These are phyloP conservation scores for Mechanitis messenoides DNA, from an alignment of 2,888 invertebrate genomes.

Conservation along the genomic window DNA sequence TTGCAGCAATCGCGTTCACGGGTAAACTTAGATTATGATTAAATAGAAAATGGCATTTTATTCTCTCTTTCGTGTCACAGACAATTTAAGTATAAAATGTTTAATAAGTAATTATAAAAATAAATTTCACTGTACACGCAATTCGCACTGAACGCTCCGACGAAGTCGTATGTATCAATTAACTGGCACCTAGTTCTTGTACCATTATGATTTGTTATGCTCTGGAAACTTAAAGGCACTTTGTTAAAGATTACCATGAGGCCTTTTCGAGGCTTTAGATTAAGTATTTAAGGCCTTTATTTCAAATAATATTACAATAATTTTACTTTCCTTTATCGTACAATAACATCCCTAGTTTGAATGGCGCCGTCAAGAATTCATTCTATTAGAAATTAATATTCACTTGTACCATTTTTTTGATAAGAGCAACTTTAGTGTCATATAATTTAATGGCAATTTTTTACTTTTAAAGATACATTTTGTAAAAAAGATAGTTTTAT, in stretches of 20 bases:
- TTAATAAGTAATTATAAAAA: constrained; percentile 2
- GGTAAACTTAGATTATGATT: background rate
- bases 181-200: constrained; percentile 26
- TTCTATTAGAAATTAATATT: too few species aligned
- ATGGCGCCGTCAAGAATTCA: too few species aligned
- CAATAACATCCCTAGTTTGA: too few species aligned
- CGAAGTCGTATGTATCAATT: constrained; percentile 20
- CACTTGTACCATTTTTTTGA: too few species aligned
- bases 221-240: constrained; percentile 24
- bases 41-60: background rate
- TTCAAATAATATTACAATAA: too few species aligned
- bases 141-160: constrained; percentile 19
- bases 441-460: too few species aligned
- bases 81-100: background rate
- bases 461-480: too few species aligned
- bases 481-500: too few species aligned
- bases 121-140: constrained; percentile 13
- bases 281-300: too few species aligned
- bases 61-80: constrained; percentile 2
- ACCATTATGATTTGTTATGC: constrained; percentile 29
- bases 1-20: too few species aligned
- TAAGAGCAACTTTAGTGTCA: too few species aligned
- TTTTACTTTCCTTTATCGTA: too few species aligned
- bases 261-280: background rate
- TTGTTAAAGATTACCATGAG: constrained; percentile 8